A percentile compares a stretch with the other conserved stretches of the same genome.
These are phyloP conservation scores for Proisotoma minuta DNA, from an alignment of 2,888 invertebrate species.

Conservation along the genomic window DNA sequence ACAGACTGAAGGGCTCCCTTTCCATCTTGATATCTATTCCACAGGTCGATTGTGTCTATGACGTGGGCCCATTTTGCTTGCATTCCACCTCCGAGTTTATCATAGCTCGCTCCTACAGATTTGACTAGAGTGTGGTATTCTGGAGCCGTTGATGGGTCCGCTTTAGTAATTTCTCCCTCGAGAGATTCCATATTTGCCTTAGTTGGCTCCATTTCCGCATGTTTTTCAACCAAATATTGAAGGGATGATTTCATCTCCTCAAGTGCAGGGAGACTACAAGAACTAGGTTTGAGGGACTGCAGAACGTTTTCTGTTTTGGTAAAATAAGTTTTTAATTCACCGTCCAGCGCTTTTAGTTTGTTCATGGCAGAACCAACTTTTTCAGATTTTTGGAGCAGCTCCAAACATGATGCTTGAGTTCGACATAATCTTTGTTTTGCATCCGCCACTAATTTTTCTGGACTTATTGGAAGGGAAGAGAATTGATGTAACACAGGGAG, in stretches of 20 bases:
- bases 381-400: slow-evolving; percentile 49
- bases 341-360: slow-evolving; percentile 69
- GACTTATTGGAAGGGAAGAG: slow-evolving; percentile 75
- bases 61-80: slow-evolving; percentile 70
- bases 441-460: slow-evolving; percentile 74
- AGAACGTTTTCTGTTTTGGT: slow-evolving; percentile 12
- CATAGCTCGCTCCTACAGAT: slow-evolving; percentile 74
- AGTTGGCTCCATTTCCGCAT: slow-evolving; percentile 50
- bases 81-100: slow-evolving; percentile 69
- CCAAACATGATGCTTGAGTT: slow-evolving; percentile 59
- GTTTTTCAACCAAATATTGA: slow-evolving; percentile 52
- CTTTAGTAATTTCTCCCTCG: slow-evolving; percentile 72
- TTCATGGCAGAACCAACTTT: slow-evolving; percentile 62
- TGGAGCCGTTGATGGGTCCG: slow-evolving; percentile 73
- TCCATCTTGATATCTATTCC: slow-evolving; percentile 70
- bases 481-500: slow-evolving; percentile 66
- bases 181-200: slow-evolving; percentile 72
- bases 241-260: slow-evolving; percentile 24
- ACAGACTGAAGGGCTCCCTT: slow-evolving; percentile 66
- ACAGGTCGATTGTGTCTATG: slow-evolving; percentile 65
- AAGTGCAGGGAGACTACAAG: slow-evolving; percentile 22
- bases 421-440: slow-evolving; percentile 53
- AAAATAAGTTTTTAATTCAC: slow-evolving; percentile 54
- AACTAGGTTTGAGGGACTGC: slow-evolving; percentile 18
- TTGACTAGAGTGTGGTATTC: slow-evolving; percentile 73